Evolutionary conservation across 2,113 vertebrate species (phyloP), one percentile per base, ranked within the genome.

Genomic region (Puffinus mauretanicus): DNA sequence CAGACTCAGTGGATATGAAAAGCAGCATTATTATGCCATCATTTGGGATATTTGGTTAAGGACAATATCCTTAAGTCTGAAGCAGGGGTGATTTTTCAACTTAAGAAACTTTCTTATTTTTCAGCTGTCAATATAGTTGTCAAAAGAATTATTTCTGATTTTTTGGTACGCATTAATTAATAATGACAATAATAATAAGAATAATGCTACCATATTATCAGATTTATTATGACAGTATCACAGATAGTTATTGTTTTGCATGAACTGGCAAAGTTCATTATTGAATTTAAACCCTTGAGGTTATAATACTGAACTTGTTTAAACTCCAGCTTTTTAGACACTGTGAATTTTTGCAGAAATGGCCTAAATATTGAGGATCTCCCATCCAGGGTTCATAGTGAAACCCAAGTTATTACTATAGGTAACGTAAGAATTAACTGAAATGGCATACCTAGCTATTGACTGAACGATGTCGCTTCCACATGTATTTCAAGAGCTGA

Each of bases 371-470:
- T n/a, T 64, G 47, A 52, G 17, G 36, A 76, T 2, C 5, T 1
- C 15, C 7, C 13, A 57, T 15, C 11, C 47, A 55, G 10, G 13
- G 5, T 61, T 67, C 40, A 26, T 25, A 60, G 8, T 18, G 3
- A 73, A 73, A 42, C 9, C 3, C 4, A 44, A 44, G 22, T 69
- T 57, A 38, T 49, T 57, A 62, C 3, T n/a, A 21, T 16, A 51
- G 3, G 4, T 44, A 72, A 54, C 10, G 19, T 42, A 61, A 57
- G 7, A 80, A 51, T 54, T 71, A n/a, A 44, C 11, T 20, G 29
- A 75, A 58, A 14, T 52, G 29, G 4, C 27, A 44, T 46, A 58
- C 0, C 0, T 22, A 71, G 16, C 9, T 8, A 15, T 46, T 58
- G 24, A 52, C 36, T 46, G 24, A 70, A 52, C 0, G 4, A 62